Percentiles rank a stretch among this genome's conserved stretches.
Conservation (phyloP, 2,113 vertebrate genomes). For the Urocolius indicus region DNA sequence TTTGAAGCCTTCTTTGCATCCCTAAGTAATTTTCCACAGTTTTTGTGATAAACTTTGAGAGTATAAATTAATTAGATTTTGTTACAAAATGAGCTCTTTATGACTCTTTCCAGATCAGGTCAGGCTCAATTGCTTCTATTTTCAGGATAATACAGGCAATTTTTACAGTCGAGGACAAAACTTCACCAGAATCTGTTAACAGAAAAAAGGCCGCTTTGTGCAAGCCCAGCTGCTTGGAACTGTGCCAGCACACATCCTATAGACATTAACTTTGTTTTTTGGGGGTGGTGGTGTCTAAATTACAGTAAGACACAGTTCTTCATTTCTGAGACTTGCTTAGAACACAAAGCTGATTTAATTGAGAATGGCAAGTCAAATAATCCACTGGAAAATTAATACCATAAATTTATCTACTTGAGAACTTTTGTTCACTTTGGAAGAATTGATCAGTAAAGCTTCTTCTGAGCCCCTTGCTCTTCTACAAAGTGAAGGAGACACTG, state of each 20-base stretch:
- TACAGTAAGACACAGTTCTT: not conserved
- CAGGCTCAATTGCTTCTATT: conserved; percentile 46
- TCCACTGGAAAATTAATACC: conserved; percentile 4
- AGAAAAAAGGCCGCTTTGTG: conserved; percentile 28
- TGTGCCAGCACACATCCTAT: not conserved
- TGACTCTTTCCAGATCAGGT: not conserved
- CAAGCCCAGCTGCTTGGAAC: conserved; percentile 40
- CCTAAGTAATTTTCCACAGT: not conserved
- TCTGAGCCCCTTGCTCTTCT: not conserved
- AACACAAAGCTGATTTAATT: not conserved
- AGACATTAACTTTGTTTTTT: conserved; percentile 8
- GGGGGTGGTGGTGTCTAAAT: not conserved
- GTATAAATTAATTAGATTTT: not conserved
- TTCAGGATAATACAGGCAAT: conserved; percentile 28
- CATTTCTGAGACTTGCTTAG: not conserved
- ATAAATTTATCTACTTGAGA: conserved; percentile 17
- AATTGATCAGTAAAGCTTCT: not conserved
- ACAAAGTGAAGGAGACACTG: not conserved
- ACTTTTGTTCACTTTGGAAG: not conserved
- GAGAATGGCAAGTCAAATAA: not conserved
- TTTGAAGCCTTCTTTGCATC: not conserved
- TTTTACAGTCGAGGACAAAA: conserved; percentile 25
- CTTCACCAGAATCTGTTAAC: not conserved
- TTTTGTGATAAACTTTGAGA: conserved; percentile 4
- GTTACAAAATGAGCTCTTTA: not conserved